Percentiles rank a stretch among this genome's conserved stretches.
These are phyloP conservation scores for Tapirus terrestris DNA, from an alignment of 2,113 vertebrate genomes.

Conservation along the genomic window DNA sequence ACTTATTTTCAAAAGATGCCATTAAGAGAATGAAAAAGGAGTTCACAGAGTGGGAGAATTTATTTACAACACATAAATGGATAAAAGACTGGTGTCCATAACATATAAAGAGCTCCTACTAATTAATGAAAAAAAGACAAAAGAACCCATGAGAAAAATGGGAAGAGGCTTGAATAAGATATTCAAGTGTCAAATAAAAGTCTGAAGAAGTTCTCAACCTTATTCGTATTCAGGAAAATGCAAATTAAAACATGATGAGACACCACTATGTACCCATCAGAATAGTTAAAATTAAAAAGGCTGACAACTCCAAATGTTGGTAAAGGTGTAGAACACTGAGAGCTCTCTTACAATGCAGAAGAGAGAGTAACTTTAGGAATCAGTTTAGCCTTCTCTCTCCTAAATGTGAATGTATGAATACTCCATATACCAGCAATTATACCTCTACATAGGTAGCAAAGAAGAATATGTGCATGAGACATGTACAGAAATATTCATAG, in stretches of 20 bases:
- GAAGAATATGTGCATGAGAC: not conserved
- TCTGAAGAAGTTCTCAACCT: not conserved
- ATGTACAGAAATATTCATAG: not conserved
- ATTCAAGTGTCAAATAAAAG: not conserved
- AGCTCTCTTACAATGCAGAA: not conserved
- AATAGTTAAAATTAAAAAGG: not conserved
- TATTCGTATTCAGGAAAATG: not conserved
- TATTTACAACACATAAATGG: not conserved
- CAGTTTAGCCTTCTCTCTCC: not conserved
- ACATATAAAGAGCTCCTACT: not conserved
- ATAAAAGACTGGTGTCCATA: not conserved
- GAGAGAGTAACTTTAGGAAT: not conserved
- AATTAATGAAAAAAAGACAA: not conserved
- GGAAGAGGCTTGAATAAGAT: not conserved
- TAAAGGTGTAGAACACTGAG: fast-evolving
- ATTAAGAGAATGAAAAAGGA: not conserved
- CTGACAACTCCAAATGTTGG: not conserved
- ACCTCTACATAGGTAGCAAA: not conserved
- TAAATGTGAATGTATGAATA: not conserved
- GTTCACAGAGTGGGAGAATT: not conserved
- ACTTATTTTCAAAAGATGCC: not conserved
- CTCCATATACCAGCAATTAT: not conserved
- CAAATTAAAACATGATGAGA: not conserved
- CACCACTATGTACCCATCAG: not conserved
- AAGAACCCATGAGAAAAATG: not conserved